Evolutionary conservation across 2,888 invertebrate species (phyloP).

Genomic region (Dasysyrphus tricinctus): DNA sequence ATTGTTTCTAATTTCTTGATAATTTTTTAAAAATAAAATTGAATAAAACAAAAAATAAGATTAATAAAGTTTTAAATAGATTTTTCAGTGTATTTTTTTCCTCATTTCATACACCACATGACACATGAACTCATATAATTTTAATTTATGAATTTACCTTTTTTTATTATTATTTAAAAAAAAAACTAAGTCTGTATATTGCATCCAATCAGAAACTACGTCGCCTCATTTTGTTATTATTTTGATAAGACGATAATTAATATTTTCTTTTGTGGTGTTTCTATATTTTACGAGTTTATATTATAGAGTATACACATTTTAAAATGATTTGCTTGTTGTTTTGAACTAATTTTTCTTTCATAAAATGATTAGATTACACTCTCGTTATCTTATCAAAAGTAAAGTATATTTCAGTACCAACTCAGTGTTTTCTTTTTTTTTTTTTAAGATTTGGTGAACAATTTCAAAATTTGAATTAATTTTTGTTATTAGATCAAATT

Average conservation of each 20-base stretch:
- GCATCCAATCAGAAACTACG: constrained; percentile 24
- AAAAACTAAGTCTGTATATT: not conserved
- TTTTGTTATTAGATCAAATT: not conserved
- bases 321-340: constrained; percentile 65
- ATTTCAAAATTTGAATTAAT: constrained; percentile 1
- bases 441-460: not conserved
- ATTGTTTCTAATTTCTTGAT: too few relatives aligned
- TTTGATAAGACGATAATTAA: constrained; percentile 50
- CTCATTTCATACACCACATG: not conserved
- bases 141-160: not conserved
- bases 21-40: too few relatives aligned
- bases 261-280: constrained; percentile 17
- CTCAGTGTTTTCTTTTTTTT: not conserved
- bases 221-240: constrained; percentile 40
- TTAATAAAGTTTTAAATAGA: too few relatives aligned
- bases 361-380: constrained; percentile 59
- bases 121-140: not conserved
- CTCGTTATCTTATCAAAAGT: constrained; percentile 57
- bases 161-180: not conserved
- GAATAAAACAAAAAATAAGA: too few relatives aligned
- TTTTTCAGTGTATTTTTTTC: not conserved
- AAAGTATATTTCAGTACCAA: not conserved
- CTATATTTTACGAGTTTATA: not conserved
- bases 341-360: constrained; percentile 64
- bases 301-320: constrained; percentile 19